These are phyloP conservation scores for Pangasius djambal DNA, from an alignment of 2,797 vertebrate species.

Conservation along the genomic window DNA sequence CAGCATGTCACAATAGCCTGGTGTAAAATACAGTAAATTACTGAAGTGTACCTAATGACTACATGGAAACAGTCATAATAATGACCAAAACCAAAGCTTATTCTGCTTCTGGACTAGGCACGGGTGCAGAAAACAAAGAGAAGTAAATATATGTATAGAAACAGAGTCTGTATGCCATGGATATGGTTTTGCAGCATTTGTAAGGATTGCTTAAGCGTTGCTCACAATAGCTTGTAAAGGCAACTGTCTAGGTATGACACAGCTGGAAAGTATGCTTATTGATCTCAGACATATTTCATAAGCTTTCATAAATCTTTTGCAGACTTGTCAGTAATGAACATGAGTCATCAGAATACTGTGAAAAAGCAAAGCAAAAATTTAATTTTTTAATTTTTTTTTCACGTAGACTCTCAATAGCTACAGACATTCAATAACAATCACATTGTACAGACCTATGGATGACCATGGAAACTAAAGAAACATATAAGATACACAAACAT, in stretches of 20 bases:
- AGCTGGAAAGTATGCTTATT: conserved; percentile 7
- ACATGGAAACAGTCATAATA: neutral
- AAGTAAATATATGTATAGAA: neutral
- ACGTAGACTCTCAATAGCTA: neutral
- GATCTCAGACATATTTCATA: conserved; percentile 18
- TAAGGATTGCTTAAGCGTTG: conserved; percentile 12
- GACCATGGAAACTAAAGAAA: neutral
- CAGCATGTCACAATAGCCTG: conserved; percentile 8
- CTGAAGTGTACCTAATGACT: conserved; percentile 1
- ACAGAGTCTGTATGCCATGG: neutral
- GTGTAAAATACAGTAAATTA: conserved; percentile 7
- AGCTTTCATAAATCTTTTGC: conserved; percentile 13
- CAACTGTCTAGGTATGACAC: conserved; percentile 24
- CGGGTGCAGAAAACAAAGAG: conserved; percentile 14
- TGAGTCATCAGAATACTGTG: conserved; percentile 11
- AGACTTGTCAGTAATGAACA: conserved; percentile 16
- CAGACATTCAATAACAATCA: neutral
- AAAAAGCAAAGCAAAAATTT: neutral
- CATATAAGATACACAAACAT: neutral
- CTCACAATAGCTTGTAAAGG: conserved; percentile 13
- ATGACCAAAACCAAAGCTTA: neutral
- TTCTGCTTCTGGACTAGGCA: neutral
- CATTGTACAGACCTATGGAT: neutral
- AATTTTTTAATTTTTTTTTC: neutral
- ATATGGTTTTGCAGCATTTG: conserved; percentile 7